Percentiles rank a stretch among this genome's conserved stretches.
These are phyloP conservation scores for Lathamus discolor DNA, from an alignment of 2,113 vertebrate species.

Conservation along the genomic window DNA sequence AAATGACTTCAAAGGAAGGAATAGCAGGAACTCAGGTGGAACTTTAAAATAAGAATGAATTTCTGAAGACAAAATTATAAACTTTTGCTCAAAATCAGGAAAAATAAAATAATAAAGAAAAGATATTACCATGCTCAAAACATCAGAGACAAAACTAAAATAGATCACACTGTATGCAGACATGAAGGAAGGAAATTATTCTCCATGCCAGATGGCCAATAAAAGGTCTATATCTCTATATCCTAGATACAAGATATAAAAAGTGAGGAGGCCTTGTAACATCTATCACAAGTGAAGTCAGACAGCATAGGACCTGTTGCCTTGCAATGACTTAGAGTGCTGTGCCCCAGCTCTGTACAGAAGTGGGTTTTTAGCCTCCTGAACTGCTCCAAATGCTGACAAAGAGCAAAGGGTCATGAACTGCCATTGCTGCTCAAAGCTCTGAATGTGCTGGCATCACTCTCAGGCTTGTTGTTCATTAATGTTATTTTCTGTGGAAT, in stretches of 20 bases:
- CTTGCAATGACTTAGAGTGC: background rate
- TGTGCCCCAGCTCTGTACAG: fast-evolving
- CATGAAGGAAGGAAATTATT: background rate
- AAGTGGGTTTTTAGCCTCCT: fast-evolving
- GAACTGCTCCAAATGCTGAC: background rate
- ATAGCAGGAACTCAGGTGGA: background rate
- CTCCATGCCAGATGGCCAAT: slow-evolving; percentile 19
- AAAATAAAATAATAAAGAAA: background rate
- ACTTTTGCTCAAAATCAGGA: background rate
- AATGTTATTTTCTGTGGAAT: fast-evolving
- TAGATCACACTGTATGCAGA: background rate
- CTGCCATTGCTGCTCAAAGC: background rate
- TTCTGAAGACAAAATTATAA: background rate
- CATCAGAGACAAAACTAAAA: slow-evolving; percentile 8
- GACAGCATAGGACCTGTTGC: background rate
- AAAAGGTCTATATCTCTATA: background rate
- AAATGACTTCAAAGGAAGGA: slow-evolving; percentile 8
- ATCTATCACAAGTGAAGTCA: background rate
- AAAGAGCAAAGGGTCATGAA: background rate
- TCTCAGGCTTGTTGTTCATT: fast-evolving
- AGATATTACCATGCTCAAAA: background rate
- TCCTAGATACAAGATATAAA: background rate
- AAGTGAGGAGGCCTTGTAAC: background rate
- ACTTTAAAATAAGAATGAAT: slow-evolving; percentile 20
- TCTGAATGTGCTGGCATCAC: fast-evolving